These are phyloP conservation scores for Epizoanthus rinbou DNA, from an alignment of 92 coral and sea anemone species.

Conservation along the genomic window DNA sequence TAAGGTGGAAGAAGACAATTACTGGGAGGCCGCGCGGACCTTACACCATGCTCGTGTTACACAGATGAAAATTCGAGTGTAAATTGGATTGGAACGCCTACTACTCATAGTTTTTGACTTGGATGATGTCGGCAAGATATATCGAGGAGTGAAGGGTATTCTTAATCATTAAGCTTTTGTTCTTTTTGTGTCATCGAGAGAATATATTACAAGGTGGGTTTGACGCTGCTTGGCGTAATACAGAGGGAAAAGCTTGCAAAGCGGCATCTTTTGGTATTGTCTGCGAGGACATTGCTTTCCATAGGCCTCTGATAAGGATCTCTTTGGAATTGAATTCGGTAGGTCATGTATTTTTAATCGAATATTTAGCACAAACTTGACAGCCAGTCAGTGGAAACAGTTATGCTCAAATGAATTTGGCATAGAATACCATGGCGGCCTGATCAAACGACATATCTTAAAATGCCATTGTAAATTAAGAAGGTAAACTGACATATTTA, in stretches of 20 bases:
- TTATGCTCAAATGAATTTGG: slow-evolving; percentile 24
- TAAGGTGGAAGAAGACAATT: slow-evolving; percentile 53
- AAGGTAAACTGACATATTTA: slow-evolving; percentile 71
- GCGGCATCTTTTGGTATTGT: slow-evolving; percentile 46
- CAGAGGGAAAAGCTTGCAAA: neutral
- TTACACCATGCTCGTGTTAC: slow-evolving; percentile 73
- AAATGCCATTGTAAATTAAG: slow-evolving; percentile 57
- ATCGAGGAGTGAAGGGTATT: slow-evolving; percentile 1
- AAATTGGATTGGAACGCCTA: slow-evolving; percentile 96
- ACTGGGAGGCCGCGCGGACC: slow-evolving; percentile 71
- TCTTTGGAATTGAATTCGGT: slow-evolving; percentile 58
- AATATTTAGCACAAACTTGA: slow-evolving; percentile 28
- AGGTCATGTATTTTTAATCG: slow-evolving; percentile 55
- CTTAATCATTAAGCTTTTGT: neutral
- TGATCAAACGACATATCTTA: slow-evolving; percentile 28
- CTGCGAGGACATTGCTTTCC: slow-evolving; percentile 37
- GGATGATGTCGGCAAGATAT: slow-evolving; percentile 55
- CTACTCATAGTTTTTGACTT: slow-evolving; percentile 85
- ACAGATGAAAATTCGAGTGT: slow-evolving; percentile 90
- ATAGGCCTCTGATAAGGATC: slow-evolving; percentile 57
- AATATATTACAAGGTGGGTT: neutral
- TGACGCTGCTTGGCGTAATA: neutral
- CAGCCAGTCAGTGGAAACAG: slow-evolving; percentile 11
- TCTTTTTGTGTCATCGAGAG: slow-evolving; percentile 2
- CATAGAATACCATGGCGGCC: slow-evolving; percentile 11